Evolutionary conservation across 2,888 invertebrate species (phyloP).

Genomic region (Nebria salina): DNA sequence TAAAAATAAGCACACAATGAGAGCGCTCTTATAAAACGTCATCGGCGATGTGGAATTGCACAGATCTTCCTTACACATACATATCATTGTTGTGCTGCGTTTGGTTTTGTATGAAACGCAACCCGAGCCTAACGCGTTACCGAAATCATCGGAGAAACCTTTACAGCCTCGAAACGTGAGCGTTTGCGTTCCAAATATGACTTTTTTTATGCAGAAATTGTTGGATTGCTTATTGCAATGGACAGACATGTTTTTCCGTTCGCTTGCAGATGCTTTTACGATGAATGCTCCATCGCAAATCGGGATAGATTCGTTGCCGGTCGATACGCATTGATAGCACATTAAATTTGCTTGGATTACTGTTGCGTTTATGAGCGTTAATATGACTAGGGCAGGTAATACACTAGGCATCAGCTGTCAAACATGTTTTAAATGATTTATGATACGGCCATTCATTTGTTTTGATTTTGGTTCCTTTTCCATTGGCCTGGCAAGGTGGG

Average conservation of each 20-base stretch:
- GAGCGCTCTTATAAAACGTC: neutral
- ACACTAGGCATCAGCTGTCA: neutral
- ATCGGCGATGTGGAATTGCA: constrained; percentile 44
- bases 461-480: neutral
- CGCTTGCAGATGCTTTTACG: constrained; percentile 47
- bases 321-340: constrained; percentile 52
- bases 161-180: constrained; percentile 51
- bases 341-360: constrained; percentile 29
- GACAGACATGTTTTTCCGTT: constrained; percentile 48
- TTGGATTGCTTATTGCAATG: constrained; percentile 50
- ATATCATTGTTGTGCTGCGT: constrained; percentile 43
- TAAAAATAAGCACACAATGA: constrained; percentile 10
- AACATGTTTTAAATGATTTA: neutral
- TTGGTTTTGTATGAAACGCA: constrained; percentile 48
- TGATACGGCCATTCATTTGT: neutral
- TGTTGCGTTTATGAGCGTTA: neutral
- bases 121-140: constrained; percentile 48
- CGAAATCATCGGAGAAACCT: constrained; percentile 47
- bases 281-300: constrained; percentile 50
- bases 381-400: neutral
- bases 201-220: constrained; percentile 50
- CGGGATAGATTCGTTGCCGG: constrained; percentile 46
- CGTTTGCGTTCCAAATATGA: constrained; percentile 22
- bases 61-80: constrained; percentile 48
- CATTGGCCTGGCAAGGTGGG: no score